phyloP scores from a whole-genome alignment of 2,888 invertebrate species.

The Vesta saturnalis region DNA sequence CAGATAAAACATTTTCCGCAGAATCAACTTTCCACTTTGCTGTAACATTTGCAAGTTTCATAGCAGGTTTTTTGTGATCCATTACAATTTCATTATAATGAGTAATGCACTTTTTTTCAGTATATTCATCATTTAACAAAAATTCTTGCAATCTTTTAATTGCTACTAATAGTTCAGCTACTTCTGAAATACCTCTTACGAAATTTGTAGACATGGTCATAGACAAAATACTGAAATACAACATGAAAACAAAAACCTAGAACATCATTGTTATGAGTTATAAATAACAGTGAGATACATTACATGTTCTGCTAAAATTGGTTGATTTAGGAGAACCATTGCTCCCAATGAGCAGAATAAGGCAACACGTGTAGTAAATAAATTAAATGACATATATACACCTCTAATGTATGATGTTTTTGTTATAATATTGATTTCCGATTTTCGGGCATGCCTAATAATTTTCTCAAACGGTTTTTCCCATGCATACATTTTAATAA shows the following conservation, averaged over 20 bases:
- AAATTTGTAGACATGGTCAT: slow-evolving; percentile 70
- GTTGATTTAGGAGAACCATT: slow-evolving; percentile 72
- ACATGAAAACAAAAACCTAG: slow-evolving; percentile 66
- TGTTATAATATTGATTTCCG: slow-evolving; percentile 67
- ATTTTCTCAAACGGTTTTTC: slow-evolving; percentile 76
- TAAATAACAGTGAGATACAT: slow-evolving; percentile 42
- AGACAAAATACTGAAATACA: slow-evolving; percentile 66
- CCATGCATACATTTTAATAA: slow-evolving; percentile 81
- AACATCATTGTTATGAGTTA: slow-evolving; percentile 28
- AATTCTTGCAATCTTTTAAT: slow-evolving; percentile 61
- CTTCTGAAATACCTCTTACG: slow-evolving; percentile 62
- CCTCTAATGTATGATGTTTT: slow-evolving; percentile 73
- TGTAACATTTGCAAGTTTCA: slow-evolving; percentile 52
- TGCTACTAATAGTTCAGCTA: slow-evolving; percentile 62
- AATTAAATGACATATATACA: slow-evolving; percentile 77
- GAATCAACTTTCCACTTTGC: slow-evolving; percentile 57
- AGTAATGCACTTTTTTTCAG: slow-evolving; percentile 39
- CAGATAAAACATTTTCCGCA: slow-evolving; percentile 54
- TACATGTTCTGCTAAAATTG: slow-evolving; percentile 77
- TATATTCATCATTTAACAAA: slow-evolving; percentile 57
- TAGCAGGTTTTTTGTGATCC: slow-evolving; percentile 48
- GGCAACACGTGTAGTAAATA: slow-evolving; percentile 84
- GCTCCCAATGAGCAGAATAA: slow-evolving; percentile 79
- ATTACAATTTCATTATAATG: slow-evolving; percentile 49
- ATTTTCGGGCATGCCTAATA: slow-evolving; percentile 67